These are phyloP conservation scores for Heteractis magnifica DNA, from an alignment of 92 coral and sea anemone genomes.

Conservation along the genomic window DNA sequence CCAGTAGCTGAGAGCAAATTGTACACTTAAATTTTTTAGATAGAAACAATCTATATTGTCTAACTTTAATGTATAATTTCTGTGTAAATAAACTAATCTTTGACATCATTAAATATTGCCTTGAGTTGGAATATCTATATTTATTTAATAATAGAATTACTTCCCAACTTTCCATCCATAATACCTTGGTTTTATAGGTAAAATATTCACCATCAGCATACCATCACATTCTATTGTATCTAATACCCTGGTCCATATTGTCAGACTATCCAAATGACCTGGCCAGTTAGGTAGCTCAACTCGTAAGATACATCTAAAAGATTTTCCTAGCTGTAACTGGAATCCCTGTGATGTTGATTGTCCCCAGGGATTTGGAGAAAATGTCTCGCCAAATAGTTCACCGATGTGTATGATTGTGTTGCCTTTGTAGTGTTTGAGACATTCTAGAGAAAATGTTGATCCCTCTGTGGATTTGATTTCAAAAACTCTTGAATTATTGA, in stretches of 20 bases:
- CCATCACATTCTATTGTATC: constrained; percentile 67
- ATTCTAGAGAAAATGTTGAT: constrained; percentile 68
- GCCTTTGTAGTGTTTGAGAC: constrained; percentile 71
- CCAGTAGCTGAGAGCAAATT: too few species aligned
- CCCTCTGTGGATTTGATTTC: constrained; percentile 38
- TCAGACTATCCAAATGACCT: constrained; percentile 76
- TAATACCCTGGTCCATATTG: constrained; percentile 63
- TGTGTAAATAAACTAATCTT: constrained; percentile 1
- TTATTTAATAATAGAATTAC: background rate
- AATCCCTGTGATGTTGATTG: constrained; percentile 77
- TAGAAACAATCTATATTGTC: background rate
- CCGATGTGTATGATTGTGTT: constrained; percentile 80
- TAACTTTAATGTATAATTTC: background rate
- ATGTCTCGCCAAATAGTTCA: constrained; percentile 79
- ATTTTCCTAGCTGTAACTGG: constrained; percentile 69
- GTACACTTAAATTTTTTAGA: background rate
- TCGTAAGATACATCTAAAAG: constrained; percentile 79
- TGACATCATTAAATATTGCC: background rate
- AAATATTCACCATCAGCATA: constrained; percentile 52
- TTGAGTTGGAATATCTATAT: background rate
- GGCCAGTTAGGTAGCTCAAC: constrained; percentile 90
- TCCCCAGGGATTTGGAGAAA: constrained; percentile 83
- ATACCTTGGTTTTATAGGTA: constrained; percentile 42
- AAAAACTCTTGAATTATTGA: background rate
- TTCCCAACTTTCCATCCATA: constrained; percentile 31